These are phyloP conservation scores for Boloria euphrosyne DNA, from an alignment of 2,888 invertebrate species.

Conservation along the genomic window DNA sequence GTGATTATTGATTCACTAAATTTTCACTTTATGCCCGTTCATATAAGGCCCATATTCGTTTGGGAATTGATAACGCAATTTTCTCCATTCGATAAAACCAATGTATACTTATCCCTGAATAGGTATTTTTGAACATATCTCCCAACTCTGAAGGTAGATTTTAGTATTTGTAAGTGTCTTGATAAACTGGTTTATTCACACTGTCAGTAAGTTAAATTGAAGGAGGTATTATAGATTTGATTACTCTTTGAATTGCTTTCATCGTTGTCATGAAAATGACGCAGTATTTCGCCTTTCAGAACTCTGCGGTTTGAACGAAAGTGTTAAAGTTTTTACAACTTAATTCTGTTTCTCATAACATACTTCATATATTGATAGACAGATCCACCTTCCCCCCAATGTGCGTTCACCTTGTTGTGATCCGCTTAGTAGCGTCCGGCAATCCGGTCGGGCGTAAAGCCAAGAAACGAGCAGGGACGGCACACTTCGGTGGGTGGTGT, in stretches of 20 bases:
- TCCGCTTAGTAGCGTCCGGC: too few relatives aligned
- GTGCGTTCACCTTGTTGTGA: too few relatives aligned
- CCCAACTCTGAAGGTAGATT: constrained; percentile 3
- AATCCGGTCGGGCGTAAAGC: too few relatives aligned
- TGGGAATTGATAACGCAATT: constrained; percentile 32
- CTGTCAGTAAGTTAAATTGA: constrained; percentile 39
- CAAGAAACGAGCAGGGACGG: too few relatives aligned
- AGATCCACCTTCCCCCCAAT: too few relatives aligned
- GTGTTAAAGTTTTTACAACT: too few relatives aligned
- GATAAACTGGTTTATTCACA: constrained; percentile 20
- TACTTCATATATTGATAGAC: too few relatives aligned
- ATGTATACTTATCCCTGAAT: constrained; percentile 16
- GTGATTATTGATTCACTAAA: background rate
- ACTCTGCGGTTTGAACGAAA: background rate
- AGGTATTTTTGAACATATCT: constrained; percentile 13
- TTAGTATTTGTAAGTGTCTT: background rate
- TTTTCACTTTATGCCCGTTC: constrained; percentile 20
- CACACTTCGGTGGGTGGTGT: too few relatives aligned
- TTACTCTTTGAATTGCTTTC: constrained; percentile 39
- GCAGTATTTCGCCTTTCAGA: constrained; percentile 24
- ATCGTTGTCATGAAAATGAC: constrained; percentile 32
- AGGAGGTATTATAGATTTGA: constrained; percentile 40
- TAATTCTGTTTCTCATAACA: too few relatives aligned
- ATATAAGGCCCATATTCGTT: constrained; percentile 26
- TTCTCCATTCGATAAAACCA: constrained; percentile 32